Base-by-base conservation (phyloP, 2,888 invertebrate genomes). In the Gastracanthus pulcherrimus region DNA sequence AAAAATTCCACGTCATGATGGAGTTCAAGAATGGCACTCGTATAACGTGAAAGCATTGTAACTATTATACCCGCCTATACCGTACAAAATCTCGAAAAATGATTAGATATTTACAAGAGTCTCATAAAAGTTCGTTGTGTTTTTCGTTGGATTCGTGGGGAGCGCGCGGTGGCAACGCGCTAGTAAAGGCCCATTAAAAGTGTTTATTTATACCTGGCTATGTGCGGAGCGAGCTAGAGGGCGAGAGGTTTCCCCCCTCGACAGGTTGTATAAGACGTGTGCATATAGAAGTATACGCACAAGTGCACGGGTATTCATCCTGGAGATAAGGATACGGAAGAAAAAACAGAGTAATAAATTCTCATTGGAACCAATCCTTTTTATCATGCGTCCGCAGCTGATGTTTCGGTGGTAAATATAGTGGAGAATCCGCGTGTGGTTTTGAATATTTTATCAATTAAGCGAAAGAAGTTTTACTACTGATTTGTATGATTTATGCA, bases 101-200 rank as follows among this genome's bases (percentile, higher is more conserved):
- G 36, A 70, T 77, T 77, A 51, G 70, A 70, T 62, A 70, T 62
- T 77, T 72, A 77, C 66, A n/a, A 66, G 55, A 58, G 34, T 23
- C 51, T 19, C 72, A 19, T 79, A 72, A 72, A 66, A 58, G 45
- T 29, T 38, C 55, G 31, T 55, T 41, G 36, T 66, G 38, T 26
- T 31, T 51, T 45, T 41, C n/a, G n/a, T 69, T 45, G 31, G 7
- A 48, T n/a, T 45, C n/a, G 38, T 23, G 36, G 34, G 13, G 38
- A 23, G 41, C 36, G 31, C 36, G 23, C 23, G n/a, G 41, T 45
- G 34, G 29, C 34, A 58, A 38, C 13, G 45, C 55, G 51, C 71
- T 38, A 79, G 16, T 72, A 72, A 74, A 74, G 45, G 38, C 60
- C 36, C 60, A 48, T 74, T 80, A 60, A 74, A 66, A 26, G 60